Percentiles rank a stretch among this genome's conserved stretches.
phyloP scores from a whole-genome alignment of 2,113 vertebrate species.

The Tyto alba region DNA sequence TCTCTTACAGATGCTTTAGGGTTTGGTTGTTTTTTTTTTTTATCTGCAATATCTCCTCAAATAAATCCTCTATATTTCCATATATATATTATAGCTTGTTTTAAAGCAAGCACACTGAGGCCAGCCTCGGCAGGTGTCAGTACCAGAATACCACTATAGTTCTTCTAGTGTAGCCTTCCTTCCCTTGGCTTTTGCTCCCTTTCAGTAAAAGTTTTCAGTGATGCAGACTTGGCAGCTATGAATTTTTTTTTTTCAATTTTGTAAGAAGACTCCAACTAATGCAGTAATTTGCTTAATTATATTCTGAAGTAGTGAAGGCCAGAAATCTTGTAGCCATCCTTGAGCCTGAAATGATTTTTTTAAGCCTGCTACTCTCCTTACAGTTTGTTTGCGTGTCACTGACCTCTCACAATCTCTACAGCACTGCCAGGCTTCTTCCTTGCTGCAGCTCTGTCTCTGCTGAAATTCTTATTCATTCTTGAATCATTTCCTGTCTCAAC shows the following conservation, averaged over 20 bases:
- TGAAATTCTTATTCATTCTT: background rate
- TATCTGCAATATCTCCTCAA: background rate
- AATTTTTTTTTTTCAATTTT: background rate
- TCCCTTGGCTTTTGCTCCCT: background rate
- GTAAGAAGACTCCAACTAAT: background rate
- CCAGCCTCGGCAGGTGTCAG: background rate
- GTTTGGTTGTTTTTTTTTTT: background rate
- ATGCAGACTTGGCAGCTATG: background rate
- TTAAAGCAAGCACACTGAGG: background rate
- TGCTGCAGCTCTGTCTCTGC: background rate
- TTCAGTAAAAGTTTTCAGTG: background rate
- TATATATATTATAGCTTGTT: background rate
- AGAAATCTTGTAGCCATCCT: background rate
- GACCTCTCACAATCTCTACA: background rate
- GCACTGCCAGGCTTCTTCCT: background rate
- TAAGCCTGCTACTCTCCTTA: background rate
- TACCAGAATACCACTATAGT: background rate
- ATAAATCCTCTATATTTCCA: background rate
- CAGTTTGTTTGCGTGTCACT: background rate
- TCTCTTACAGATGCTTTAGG: background rate
- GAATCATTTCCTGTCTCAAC: background rate
- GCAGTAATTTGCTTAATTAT: background rate
- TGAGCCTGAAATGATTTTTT: background rate
- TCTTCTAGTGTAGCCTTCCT: background rate
- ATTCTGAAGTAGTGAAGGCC: background rate